Base-by-base conservation (phyloP, 2,113 vertebrate species). In the Bungarus multicinctus region DNA sequence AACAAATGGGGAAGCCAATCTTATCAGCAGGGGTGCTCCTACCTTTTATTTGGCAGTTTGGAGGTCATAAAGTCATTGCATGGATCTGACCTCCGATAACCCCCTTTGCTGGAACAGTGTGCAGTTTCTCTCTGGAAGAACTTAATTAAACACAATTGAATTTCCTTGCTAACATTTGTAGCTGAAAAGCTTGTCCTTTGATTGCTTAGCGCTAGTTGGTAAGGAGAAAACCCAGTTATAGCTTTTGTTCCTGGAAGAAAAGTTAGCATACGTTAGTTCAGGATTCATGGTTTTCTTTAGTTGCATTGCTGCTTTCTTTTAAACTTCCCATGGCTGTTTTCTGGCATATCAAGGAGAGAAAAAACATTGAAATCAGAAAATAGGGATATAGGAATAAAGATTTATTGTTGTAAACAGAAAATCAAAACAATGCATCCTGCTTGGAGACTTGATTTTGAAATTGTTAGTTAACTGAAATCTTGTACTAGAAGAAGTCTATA, bases 111-210 rank as follows among this genome's bases (percentile, higher is more conserved):
- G 97, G 95, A 95, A 96, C 97, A 97, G 97, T 97, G 95, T 97
- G 97, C 97, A 97, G 96, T 97, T 97, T 97, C 97, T 97, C 95
- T 96, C 89, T 90, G 97, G 97, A 98, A 98, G 98, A 98, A 98
- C 97, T 98, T 98, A 98, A 98, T 99, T 98, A 99, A 99, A 98
- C 97, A 97, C 97, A 98, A 99, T 98, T 98, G 98, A 98, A 97
- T 98, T 98, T 97, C 97, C 98, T 96, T 96, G 98, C 98, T 98
- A 98, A 97, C 97, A 98, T 98, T 98, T 97, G 97, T 95, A 95
- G 95, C 97, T 98, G 98, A 98, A 98, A 98, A 98, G 97, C 96
- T 96, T 97, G 95, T 93, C 98, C 98, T 99, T 98, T 98, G 93
- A 97, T 97, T 97, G 96, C 95, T 93, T 81, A 96, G 96, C 98